phyloP scores from a whole-genome alignment of 2,113 vertebrate species.

The Riparia riparia region DNA sequence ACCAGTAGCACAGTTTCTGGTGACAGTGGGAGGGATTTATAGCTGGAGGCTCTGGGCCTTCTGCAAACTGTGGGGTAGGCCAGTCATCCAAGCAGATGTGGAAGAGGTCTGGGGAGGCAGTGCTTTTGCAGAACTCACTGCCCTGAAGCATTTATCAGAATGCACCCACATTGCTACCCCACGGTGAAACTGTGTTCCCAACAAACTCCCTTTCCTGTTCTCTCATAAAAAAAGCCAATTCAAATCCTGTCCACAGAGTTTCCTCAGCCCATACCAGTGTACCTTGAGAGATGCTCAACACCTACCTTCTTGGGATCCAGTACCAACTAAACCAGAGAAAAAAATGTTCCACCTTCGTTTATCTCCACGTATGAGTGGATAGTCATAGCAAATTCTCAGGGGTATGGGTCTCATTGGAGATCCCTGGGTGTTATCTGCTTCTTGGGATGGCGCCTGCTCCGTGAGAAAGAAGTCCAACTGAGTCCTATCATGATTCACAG shows the following conservation, averaged over 20 bases:
- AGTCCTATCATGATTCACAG: not conserved
- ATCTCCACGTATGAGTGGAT: not conserved
- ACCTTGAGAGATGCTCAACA: not conserved
- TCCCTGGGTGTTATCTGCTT: not conserved
- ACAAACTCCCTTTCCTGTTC: not conserved
- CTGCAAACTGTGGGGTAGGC: not conserved
- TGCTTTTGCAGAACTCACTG: not conserved
- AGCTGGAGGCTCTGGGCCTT: not conserved
- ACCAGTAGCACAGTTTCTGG: not conserved
- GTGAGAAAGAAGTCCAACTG: not conserved
- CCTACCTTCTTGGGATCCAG: not conserved
- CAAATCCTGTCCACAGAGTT: not conserved
- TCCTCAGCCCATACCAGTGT: not conserved
- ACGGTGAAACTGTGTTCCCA: rapidly evolving
- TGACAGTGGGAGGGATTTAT: not conserved
- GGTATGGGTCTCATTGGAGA: not conserved
- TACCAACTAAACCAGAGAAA: not conserved
- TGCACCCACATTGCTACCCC: not conserved
- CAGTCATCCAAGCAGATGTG: not conserved
- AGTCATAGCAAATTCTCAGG: not conserved
- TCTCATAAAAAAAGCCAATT: not conserved
- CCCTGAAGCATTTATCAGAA: not conserved
- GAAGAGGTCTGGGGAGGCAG: not conserved
- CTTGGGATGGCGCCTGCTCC: not conserved
- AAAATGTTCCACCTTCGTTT: not conserved